phyloP scores from a whole-genome alignment of 2,797 vertebrate species.

The Salmo trutta region DNA sequence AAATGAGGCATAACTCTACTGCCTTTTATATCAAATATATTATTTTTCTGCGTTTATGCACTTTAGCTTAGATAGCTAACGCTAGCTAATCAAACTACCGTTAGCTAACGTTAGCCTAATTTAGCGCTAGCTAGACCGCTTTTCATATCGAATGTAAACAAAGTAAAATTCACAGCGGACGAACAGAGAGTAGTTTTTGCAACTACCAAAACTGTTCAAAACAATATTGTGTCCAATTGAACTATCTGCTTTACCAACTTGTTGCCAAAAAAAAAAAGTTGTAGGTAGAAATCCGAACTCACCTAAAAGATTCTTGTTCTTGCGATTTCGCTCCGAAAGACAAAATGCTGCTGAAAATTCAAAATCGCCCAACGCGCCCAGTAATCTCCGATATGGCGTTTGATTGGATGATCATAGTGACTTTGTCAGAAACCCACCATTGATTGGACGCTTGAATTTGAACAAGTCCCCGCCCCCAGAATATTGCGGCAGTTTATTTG shows the following conservation, averaged over 20 bases:
- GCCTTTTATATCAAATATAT: too few species aligned
- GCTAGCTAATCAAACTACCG: too few species aligned
- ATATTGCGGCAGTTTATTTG: background rate
- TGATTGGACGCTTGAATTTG: slow-evolving; percentile 1
- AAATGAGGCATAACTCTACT: too few species aligned
- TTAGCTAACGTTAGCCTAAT: too few species aligned
- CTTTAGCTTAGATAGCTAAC: too few species aligned
- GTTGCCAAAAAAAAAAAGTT: background rate
- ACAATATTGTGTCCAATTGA: background rate
- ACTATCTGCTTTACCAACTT: background rate
- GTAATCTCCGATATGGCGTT: background rate
- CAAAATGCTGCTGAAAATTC: background rate
- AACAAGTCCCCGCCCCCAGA: background rate
- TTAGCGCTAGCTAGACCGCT: too few species aligned
- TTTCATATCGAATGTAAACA: background rate
- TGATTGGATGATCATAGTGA: background rate
- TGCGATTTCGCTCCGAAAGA: background rate
- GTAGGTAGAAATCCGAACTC: background rate
- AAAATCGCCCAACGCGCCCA: background rate
- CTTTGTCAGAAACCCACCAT: background rate
- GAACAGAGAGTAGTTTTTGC: background rate
- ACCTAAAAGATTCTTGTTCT: background rate
- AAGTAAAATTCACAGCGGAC: background rate
- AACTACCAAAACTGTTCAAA: background rate
- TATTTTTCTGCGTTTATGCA: too few species aligned